Conservation (phyloP, 2,797 vertebrate genomes). For the Huso huso region DNA sequence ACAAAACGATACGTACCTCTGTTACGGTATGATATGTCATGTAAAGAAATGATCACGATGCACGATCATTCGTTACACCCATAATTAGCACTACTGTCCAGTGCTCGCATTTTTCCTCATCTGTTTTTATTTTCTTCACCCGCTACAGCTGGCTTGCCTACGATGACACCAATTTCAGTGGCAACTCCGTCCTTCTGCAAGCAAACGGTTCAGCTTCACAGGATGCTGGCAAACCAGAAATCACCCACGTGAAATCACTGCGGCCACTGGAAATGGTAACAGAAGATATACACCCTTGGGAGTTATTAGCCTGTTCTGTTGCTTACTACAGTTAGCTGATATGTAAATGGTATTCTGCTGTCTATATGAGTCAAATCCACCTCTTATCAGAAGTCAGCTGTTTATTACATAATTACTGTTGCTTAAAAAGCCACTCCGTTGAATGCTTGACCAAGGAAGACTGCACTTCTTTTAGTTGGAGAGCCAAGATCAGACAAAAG, state of each 20-base stretch:
- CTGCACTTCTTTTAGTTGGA: too few species aligned
- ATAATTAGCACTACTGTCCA: background rate
- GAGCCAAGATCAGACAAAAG: too few species aligned
- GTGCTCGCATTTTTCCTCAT: background rate
- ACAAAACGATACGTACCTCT: background rate
- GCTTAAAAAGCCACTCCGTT: too few species aligned
- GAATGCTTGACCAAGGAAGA: too few species aligned
- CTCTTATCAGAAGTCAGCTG: too few species aligned
- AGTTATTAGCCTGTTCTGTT: too few species aligned
- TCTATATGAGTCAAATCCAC: too few species aligned
- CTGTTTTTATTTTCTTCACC: constrained; percentile 23
- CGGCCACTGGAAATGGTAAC: constrained; percentile 68
- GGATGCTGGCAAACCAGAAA: constrained; percentile 41
- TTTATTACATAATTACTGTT: too few species aligned
- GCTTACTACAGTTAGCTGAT: too few species aligned
- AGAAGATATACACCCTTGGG: too few species aligned
- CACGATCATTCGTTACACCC: too few species aligned
- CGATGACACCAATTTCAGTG: constrained; percentile 61
- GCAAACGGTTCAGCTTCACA: constrained; percentile 40
- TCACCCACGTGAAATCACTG: constrained; percentile 55
- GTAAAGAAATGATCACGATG: background rate
- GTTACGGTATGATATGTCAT: background rate
- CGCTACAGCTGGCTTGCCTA: constrained; percentile 70
- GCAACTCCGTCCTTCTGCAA: constrained; percentile 61
- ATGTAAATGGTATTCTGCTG: too few species aligned